phyloP scores from a whole-genome alignment of 2,888 invertebrate genomes.

The Dichetophora obliterata region DNA sequence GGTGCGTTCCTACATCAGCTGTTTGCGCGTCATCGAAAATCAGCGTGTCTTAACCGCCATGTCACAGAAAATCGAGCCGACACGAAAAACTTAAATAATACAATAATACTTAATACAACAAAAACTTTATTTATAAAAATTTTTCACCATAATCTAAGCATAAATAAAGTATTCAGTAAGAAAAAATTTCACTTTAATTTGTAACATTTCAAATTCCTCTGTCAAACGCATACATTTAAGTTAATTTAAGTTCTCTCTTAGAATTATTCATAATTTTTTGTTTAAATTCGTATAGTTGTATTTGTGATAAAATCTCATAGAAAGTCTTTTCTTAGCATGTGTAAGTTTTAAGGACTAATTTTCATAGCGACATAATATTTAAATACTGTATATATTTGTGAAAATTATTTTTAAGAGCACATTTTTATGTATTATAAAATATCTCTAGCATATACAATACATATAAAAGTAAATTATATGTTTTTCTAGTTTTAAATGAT shows the following conservation, averaged over 20 bases:
- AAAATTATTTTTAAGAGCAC: conserved; percentile 14
- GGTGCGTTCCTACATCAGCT: conserved; percentile 78
- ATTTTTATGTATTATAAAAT: too few species aligned
- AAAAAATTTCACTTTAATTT: too few species aligned
- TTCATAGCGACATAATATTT: background rate
- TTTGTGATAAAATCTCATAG: too few species aligned
- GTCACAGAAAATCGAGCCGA: conserved; percentile 83
- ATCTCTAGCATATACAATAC: too few species aligned
- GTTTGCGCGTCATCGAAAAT: conserved; percentile 84
- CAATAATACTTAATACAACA: too few species aligned
- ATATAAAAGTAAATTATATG: too few species aligned
- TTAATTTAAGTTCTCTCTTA: conserved; percentile 33
- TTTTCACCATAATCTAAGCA: background rate
- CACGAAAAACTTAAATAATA: conserved; percentile 68
- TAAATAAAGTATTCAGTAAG: too few species aligned
- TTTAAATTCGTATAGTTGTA: too few species aligned
- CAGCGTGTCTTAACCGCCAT: conserved; percentile 81
- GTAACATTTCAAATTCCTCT: too few species aligned
- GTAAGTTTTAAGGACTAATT: too few species aligned
- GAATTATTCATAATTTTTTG: background rate
- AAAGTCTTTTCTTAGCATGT: too few species aligned
- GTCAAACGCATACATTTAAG: conserved; percentile 14
- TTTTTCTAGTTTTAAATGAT: too few species aligned
- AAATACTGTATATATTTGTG: background rate
- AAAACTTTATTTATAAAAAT: conserved; percentile 14